Conservation (phyloP, 2,113 vertebrate genomes). For the Herpailurus yagouaroundi region DNA sequence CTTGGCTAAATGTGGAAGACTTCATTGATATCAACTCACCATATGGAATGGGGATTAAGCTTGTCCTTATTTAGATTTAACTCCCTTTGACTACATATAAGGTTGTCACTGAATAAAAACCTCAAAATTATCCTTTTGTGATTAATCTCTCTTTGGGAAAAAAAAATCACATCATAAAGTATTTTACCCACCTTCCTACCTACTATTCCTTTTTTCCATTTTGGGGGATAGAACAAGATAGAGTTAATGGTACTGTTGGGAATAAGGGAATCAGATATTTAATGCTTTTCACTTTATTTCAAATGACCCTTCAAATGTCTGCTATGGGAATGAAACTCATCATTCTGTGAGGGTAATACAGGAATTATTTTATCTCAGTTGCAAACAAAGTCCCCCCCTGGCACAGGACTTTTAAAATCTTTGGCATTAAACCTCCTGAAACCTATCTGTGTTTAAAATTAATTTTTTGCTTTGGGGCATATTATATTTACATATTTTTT, state of each 20-base stretch:
- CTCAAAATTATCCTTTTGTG: conserved; percentile 23
- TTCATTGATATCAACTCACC: conserved; percentile 39
- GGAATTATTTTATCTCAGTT: conserved; percentile 79
- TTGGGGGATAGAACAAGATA: neutral
- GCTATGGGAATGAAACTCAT: conserved; percentile 73
- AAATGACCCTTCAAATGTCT: conserved; percentile 72
- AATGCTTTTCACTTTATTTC: conserved; percentile 70
- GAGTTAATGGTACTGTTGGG: neutral
- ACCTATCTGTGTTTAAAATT: conserved; percentile 85
- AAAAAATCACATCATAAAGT: conserved; percentile 49
- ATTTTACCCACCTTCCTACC: conserved; percentile 1
- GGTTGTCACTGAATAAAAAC: conserved; percentile 38
- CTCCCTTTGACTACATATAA: conserved; percentile 30
- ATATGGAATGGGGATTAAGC: neutral
- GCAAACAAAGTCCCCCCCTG: conserved; percentile 77
- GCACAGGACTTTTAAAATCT: conserved; percentile 78
- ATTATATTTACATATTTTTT: conserved; percentile 84
- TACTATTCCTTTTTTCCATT: conserved; percentile 44
- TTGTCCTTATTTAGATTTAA: conserved; percentile 26
- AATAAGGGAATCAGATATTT: conserved; percentile 29
- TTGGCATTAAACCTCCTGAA: conserved; percentile 81
- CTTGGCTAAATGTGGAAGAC: conserved; percentile 30
- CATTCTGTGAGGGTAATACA: conserved; percentile 78
- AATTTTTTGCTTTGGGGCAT: conserved; percentile 82
- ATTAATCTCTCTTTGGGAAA: conserved; percentile 30